These are phyloP conservation scores for Sebastes fasciatus DNA, from an alignment of 2,113 vertebrate genomes.

Conservation along the genomic window DNA sequence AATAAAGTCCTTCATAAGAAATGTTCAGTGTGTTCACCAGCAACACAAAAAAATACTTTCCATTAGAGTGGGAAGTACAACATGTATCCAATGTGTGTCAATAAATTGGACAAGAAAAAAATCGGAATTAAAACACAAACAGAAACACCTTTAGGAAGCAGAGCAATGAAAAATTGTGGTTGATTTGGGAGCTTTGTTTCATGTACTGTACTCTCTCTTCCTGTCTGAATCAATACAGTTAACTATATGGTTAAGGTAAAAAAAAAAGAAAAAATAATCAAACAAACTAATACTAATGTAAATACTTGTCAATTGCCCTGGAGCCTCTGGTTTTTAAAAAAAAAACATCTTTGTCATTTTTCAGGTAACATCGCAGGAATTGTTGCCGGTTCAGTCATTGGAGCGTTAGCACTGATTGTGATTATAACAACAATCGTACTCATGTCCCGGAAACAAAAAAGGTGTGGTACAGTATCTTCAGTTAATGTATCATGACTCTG, in stretches of 20 bases:
- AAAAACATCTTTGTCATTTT: slow-evolving; percentile 20
- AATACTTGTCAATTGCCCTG: too few relatives aligned
- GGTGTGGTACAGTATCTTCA: slow-evolving; percentile 25
- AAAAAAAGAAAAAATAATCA: background rate
- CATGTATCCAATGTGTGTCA: background rate
- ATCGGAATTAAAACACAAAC: background rate
- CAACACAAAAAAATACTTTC: background rate
- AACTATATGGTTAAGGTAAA: background rate
- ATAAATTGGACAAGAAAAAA: background rate
- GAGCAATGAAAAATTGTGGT: background rate
- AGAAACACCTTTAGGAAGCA: background rate
- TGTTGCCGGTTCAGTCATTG: slow-evolving; percentile 71
- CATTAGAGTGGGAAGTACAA: background rate
- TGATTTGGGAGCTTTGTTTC: background rate
- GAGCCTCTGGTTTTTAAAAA: slow-evolving; percentile 5
- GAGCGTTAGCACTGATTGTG: slow-evolving; percentile 42
- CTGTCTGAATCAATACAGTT: background rate
- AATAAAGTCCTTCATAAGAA: background rate
- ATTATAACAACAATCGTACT: slow-evolving; percentile 57
- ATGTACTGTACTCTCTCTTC: background rate
- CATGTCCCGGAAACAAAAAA: slow-evolving; percentile 59
- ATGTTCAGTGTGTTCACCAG: background rate
- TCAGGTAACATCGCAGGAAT: slow-evolving; percentile 68
- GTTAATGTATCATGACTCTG: background rate
- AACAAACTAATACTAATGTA: background rate